Conservation (phyloP, 2,113 vertebrate species). For the Struthidea cinerea region DNA sequence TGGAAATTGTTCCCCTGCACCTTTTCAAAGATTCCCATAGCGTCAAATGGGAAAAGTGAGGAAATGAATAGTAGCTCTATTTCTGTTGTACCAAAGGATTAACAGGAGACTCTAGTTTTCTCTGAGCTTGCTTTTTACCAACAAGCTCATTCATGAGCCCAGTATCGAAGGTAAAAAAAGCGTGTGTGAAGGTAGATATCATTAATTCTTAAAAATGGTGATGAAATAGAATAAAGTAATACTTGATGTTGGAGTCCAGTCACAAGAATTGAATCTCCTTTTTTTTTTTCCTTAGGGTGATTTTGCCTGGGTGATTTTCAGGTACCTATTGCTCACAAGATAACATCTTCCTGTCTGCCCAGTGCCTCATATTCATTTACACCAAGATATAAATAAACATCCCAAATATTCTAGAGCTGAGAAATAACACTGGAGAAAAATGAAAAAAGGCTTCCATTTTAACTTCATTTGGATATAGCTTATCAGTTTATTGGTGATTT, state of each 20-base stretch:
- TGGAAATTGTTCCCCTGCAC: neutral
- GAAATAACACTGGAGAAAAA: neutral
- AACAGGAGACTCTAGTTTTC: neutral
- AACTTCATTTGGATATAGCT: neutral
- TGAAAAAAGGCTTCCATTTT: neutral
- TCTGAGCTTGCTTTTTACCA: neutral
- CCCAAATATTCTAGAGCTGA: neutral
- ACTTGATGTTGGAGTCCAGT: neutral
- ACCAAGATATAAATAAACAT: neutral
- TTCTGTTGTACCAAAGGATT: neutral
- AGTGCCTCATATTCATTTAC: neutral
- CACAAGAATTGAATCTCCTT: neutral
- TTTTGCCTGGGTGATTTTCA: neutral
- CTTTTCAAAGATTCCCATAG: neutral
- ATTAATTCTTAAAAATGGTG: neutral
- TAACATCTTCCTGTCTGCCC: neutral
- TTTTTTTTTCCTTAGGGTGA: neutral
- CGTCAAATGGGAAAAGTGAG: neutral
- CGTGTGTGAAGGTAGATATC: neutral
- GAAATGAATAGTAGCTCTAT: neutral
- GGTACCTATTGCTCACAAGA: neutral
- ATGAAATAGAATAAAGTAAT: neutral
- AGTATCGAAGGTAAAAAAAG: neutral
- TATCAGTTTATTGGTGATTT: neutral
- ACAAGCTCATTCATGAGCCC: neutral